These are phyloP conservation scores for Chrosomus eos DNA, from an alignment of 2,797 vertebrate genomes.

Conservation along the genomic window DNA sequence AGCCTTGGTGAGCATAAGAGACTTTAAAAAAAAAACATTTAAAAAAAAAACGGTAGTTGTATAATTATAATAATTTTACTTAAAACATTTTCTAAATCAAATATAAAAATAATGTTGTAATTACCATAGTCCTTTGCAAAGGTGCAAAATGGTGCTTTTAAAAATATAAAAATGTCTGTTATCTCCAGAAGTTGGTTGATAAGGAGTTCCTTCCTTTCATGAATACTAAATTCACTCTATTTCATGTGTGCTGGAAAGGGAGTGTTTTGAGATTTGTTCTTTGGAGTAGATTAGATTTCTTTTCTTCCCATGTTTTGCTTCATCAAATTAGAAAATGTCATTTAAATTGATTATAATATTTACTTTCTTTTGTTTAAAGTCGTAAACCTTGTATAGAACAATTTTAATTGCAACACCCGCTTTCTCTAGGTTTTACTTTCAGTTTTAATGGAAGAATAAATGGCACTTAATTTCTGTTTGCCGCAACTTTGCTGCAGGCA, in stretches of 20 bases:
- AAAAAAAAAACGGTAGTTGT: too few relatives aligned
- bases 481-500: too few relatives aligned
- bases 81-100: neutral
- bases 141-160: neutral
- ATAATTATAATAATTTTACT: neutral
- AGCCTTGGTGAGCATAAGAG: too few relatives aligned
- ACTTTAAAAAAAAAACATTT: too few relatives aligned
- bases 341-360: too few relatives aligned
- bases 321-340: neutral
- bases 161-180: neutral
- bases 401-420: neutral
- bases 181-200: neutral
- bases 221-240: neutral
- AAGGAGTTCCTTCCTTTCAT: neutral
- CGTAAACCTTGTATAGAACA: neutral
- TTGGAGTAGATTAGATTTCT: slow-evolving; percentile 7
- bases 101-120: neutral
- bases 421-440: neutral
- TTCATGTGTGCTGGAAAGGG: neutral
- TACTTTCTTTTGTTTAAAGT: too few relatives aligned
- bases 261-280: neutral
- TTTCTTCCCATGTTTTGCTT: neutral
- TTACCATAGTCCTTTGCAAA: neutral
- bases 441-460: neutral
- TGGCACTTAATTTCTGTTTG: neutral